A percentile compares a stretch with the other conserved stretches of the same genome.
Conservation (phyloP, 1,140 invertebrate species). For the Drosophila nigrodunni region DNA sequence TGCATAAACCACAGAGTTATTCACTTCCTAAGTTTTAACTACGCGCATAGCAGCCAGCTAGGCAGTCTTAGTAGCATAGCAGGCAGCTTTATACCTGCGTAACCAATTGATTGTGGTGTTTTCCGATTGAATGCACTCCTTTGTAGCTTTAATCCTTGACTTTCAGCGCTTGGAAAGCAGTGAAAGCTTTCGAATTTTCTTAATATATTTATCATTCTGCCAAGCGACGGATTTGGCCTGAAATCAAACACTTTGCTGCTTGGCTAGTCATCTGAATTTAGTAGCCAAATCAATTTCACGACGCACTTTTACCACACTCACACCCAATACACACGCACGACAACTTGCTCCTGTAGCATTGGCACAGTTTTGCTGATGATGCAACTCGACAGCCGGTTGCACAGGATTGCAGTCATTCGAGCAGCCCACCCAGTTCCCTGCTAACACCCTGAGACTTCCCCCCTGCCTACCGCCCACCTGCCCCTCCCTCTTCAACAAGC, state of each 20-base stretch:
- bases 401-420: constrained; percentile 40
- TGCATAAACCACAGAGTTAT: too few relatives aligned
- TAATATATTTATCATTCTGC: constrained; percentile 58
- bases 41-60: too few relatives aligned
- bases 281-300: constrained; percentile 34
- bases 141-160: too few relatives aligned
- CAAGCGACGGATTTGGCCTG: constrained; percentile 33
- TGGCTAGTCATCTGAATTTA: constrained; percentile 4
- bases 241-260: constrained; percentile 54
- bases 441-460: background rate
- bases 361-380: constrained; percentile 49
- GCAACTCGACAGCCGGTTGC: constrained; percentile 64
- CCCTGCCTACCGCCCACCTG: background rate
- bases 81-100: too few relatives aligned
- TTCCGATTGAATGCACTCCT: too few relatives aligned
- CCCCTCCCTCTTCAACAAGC: background rate
- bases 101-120: too few relatives aligned
- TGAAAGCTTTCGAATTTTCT: constrained; percentile 59
- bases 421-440: background rate
- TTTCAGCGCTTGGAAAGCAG: constrained; percentile 30
- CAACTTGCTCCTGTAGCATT: constrained; percentile 17
- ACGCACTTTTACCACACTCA: constrained; percentile 69
- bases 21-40: too few relatives aligned
- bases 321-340: constrained; percentile 1
- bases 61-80: too few relatives aligned